A percentile compares a stretch with the other conserved stretches of the same genome.
Conservation (phyloP, 2,888 invertebrate species). For the Lasioglossum leucozonium region DNA sequence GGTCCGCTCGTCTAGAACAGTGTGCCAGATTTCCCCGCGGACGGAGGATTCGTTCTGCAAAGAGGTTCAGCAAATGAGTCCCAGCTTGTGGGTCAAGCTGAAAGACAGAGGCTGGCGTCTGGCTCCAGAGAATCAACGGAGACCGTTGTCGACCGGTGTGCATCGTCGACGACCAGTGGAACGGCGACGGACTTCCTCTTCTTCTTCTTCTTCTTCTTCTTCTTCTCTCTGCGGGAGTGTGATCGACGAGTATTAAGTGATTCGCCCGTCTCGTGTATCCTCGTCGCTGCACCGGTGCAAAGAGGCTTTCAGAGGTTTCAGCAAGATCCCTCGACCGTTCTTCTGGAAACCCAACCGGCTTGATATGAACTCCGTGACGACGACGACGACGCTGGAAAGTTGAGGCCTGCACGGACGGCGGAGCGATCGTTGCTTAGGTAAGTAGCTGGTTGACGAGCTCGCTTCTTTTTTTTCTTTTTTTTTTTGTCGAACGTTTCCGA, state of each 20-base stretch:
- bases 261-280: neutral
- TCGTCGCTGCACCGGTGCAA: neutral
- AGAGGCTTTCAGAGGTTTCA: neutral
- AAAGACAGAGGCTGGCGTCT: neutral
- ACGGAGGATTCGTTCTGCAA: neutral
- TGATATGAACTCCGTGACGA: slow-evolving; percentile 54
- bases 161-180: neutral
- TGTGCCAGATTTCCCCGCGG: neutral
- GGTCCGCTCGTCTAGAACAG: neutral
- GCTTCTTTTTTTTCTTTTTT: too few relatives aligned
- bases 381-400: slow-evolving; percentile 39
- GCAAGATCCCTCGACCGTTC: slow-evolving; percentile 30
- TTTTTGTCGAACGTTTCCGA: slow-evolving; percentile 48
- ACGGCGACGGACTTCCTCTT: neutral
- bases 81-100: slow-evolving; percentile 4
- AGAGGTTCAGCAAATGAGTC: neutral
- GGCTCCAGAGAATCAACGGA: neutral
- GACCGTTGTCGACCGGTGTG: slow-evolving; percentile 1
- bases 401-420: slow-evolving; percentile 46
- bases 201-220: neutral
- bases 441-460: slow-evolving; percentile 59
- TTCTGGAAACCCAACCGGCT: slow-evolving; percentile 21
- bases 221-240: neutral
- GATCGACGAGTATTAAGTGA: neutral
- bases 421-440: slow-evolving; percentile 47